Conservation (phyloP, 2,888 invertebrate species). For the Linnaemya tessellans region DNA sequence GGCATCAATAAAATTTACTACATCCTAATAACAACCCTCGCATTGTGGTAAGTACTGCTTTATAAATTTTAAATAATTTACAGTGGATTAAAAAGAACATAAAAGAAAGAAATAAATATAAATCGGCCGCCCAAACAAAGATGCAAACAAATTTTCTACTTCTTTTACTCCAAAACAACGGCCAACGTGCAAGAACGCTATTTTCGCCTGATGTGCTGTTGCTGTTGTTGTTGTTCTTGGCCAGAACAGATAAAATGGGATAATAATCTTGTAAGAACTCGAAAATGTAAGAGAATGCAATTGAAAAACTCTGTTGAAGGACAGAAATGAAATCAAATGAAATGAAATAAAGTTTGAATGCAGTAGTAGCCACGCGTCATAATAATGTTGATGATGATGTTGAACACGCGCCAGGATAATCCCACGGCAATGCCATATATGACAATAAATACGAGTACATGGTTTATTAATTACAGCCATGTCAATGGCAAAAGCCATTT, state of each 20-base stretch:
- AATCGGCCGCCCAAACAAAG: conserved; percentile 56
- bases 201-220: conserved; percentile 61
- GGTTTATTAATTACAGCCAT: conserved; percentile 70
- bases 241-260: conserved; percentile 61
- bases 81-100: conserved; percentile 5
- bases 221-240: no score
- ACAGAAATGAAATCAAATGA: conserved; percentile 13
- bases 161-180: background rate
- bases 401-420: conserved; percentile 71
- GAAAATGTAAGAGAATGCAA: conserved; percentile 43
- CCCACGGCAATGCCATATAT: conserved; percentile 71
- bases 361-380: conserved; percentile 71
- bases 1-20: background rate
- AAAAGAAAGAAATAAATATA: background rate
- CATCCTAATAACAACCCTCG: conserved; percentile 22
- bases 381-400: conserved; percentile 71
- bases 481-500: conserved; percentile 39
- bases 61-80: conserved; percentile 10
- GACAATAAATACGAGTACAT: conserved; percentile 64
- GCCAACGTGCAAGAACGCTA: background rate
- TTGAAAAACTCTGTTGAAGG: conserved; percentile 41
- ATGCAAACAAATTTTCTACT: conserved; percentile 35
- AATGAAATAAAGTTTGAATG: conserved; percentile 44
- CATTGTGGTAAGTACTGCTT: background rate
- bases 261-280: conserved; percentile 66